These are phyloP conservation scores for Siniperca knerii DNA, from an alignment of 2,113 vertebrate genomes.

Conservation along the genomic window DNA sequence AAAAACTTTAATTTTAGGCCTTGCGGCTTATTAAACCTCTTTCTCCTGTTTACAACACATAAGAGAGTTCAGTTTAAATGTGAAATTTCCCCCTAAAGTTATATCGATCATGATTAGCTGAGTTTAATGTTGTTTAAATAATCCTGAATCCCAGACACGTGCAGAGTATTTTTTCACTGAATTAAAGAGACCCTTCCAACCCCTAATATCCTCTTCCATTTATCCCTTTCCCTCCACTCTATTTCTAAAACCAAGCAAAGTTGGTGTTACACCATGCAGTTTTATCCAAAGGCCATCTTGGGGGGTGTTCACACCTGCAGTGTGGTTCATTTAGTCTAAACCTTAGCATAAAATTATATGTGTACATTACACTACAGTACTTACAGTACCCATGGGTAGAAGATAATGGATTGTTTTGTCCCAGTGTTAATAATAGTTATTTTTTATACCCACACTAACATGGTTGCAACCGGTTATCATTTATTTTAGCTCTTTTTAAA, in stretches of 20 bases:
- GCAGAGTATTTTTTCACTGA: background rate
- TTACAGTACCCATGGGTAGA: background rate
- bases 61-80: background rate
- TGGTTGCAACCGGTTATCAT: background rate
- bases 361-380: too few relatives aligned
- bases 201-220: background rate
- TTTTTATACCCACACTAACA: background rate
- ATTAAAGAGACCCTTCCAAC: background rate
- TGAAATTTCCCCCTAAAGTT: background rate
- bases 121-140: conserved; percentile 18
- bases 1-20: background rate
- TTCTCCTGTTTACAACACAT: conserved; percentile 8
- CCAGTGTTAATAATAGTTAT: background rate
- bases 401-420: background rate
- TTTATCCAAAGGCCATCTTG: background rate
- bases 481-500: background rate
- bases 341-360: background rate
- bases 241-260: background rate
- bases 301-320: background rate
- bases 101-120: conserved; percentile 3
- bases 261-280: background rate
- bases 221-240: background rate
- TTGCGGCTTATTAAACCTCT: background rate
- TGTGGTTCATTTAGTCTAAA: background rate
- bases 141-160: background rate